Evolutionary conservation across 2,113 vertebrate species (phyloP), one percentile per base, ranked within the genome.

Genomic region (Cercopithecus mona): DNA sequence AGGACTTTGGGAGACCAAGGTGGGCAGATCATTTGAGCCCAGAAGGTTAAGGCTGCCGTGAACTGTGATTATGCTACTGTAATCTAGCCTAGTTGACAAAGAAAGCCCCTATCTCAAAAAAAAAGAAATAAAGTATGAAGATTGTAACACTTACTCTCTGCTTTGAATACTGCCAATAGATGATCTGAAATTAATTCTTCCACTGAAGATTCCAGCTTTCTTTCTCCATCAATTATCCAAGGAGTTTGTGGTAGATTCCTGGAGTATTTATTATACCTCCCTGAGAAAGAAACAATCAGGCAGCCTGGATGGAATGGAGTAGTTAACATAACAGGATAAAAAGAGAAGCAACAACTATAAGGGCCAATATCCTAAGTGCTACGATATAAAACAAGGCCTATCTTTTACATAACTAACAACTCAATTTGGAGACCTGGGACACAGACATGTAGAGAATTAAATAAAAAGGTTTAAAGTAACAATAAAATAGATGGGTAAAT

Each of bases 201-300:
- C 97, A 99, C 99, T 2, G 99, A 99, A 59, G 99, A 99, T 87
- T 99, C 99, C 99, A 99, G 99, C 97, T 99, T 99, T 95, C 99
- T 97, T 98, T 99, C 99, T 25, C 99, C 99, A 43, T 99, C 99
- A 81, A 99, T 99, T 97, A 99, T 98, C 99, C 99, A 99, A 66
- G 99, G 99, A 18, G 99, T 99, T 98, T 99, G 99, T 64, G 99
- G 99, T 83, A 99, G 99, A 88, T 98, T 99, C 97, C 99, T 99
- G 35, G 99, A 99, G 85, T 99, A 99, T 99, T 99, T 99, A 98
- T 99, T 99, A 97, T 99, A 99, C 92, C 99, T 99, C 70, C 99
- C 99, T 99, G 97, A 32, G 78, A 97, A 96, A 89, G 92, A 97
- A 97, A 98, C 50, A 64, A 64, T 38, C 96, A 92, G 40, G 30